A percentile compares a stretch with the other conserved stretches of the same genome.
Evolutionary conservation across 2,113 vertebrate species (phyloP).

Genomic region (Todiramphus saurophagus): DNA sequence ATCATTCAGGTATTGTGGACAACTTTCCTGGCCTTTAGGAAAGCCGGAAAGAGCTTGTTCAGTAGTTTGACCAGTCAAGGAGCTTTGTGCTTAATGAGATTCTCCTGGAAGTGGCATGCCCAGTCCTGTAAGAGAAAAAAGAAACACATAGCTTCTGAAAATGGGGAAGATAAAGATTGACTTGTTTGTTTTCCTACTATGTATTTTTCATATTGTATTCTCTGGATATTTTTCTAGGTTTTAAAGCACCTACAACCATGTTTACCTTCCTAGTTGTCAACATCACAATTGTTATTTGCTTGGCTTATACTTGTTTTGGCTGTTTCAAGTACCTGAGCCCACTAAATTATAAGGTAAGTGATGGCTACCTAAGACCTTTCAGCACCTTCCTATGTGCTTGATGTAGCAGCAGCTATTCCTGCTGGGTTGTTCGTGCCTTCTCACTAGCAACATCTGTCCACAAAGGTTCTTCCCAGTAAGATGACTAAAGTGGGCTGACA

Average conservation of each 20-base stretch:
- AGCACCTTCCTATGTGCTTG: not conserved
- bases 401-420: not conserved
- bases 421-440: not conserved
- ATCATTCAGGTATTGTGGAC: not conserved
- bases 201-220: not conserved
- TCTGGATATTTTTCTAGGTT: conserved; percentile 75
- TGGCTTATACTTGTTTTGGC: conserved; percentile 87
- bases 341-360: conserved; percentile 85
- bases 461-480: not conserved
- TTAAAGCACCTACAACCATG: conserved; percentile 83
- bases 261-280: conserved; percentile 87
- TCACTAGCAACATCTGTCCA: not conserved
- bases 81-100: not conserved
- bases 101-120: not conserved
- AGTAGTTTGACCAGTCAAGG: not conserved
- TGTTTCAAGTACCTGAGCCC: conserved; percentile 90
- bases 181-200: not conserved
- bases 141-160: not conserved
- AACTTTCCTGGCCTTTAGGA: not conserved
- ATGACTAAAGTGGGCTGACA: not conserved
- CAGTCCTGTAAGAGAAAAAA: not conserved
- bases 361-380: not conserved
- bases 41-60: not conserved
- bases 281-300: conserved; percentile 80
- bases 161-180: not conserved